Evolutionary conservation across 2,888 invertebrate species (phyloP), one percentile per base, ranked within the genome.

Genomic region (Spatulosminthurus flaviceps): DNA sequence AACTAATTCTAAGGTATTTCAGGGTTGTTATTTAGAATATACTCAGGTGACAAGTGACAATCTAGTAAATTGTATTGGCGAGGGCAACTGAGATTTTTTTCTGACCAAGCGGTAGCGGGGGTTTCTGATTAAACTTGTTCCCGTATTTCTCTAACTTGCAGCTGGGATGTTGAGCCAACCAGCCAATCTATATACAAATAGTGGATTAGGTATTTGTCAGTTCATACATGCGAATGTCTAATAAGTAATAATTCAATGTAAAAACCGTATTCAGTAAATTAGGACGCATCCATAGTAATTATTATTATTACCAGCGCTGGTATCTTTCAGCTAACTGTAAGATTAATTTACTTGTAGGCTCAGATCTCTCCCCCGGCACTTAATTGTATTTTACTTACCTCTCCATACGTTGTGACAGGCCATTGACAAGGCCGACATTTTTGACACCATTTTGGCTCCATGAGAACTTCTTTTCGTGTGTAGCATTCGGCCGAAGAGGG

Each of bases 61-160:
- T 34, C 9, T 34, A 34, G 34, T 34, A 34, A 34, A 34, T 77
- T 22, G 75, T 81, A 61, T 81, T 81, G 21, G 77, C 22, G 0
- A 80, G 29, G n/a, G 69, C 66, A 1, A 79, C 22, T 0, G 84
- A 83, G 19, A 83, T 81, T 77, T 82, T 81, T 11, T 42, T 60
- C 13, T 79, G 29, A 28, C 73, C 61, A 43, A 80, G 77, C 19
- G 84, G 84, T 13, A 84, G 51, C 13, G 82, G 82, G 0, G 83
- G 83, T 42, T 81, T 81, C 34, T 82, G 79, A 81, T 82, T 83
- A 79, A 76, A 84, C 29, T 80, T 79, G 73, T 81, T 83, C 13
- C 78, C 78, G 43, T 83, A 84, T n/a, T 83, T 83, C 74, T 84
- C 84, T 72, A 84, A 78, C 64, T 82, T 80, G 41, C 84, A 84